phyloP scores from a whole-genome alignment of 2,113 vertebrate genomes.

The Thamnophis sirtalis region DNA sequence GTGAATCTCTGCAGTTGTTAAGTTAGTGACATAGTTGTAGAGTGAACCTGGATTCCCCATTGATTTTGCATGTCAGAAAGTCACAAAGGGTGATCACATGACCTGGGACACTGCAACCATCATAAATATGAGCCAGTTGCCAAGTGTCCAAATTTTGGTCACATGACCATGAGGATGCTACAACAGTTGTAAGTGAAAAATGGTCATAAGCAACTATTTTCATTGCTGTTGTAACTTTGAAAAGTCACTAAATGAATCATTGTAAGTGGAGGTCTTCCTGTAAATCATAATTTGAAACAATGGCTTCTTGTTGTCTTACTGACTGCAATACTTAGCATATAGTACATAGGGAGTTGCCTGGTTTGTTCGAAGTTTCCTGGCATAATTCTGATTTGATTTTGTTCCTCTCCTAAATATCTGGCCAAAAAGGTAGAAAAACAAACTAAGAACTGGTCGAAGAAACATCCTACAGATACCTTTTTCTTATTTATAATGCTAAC shows the following conservation, averaged over 20 bases:
- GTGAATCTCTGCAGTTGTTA: neutral
- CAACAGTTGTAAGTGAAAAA: neutral
- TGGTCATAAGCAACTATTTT: neutral
- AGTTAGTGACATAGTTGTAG: neutral
- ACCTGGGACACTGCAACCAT: neutral
- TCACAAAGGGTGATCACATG: neutral
- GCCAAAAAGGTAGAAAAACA: neutral
- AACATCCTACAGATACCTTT: neutral
- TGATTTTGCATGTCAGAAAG: neutral
- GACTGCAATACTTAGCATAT: neutral
- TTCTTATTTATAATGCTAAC: neutral
- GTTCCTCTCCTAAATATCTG: neutral
- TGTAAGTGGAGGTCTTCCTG: neutral
- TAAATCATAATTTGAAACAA: neutral
- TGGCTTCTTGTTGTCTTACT: neutral
- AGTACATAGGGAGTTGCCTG: neutral
- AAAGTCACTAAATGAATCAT: neutral
- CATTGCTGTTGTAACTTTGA: neutral
- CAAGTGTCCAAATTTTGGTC: neutral
- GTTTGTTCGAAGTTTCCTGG: neutral
- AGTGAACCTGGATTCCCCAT: neutral
- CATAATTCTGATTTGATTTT: neutral
- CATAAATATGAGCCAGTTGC: neutral
- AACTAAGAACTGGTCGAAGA: neutral
- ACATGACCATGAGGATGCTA: neutral